Evolutionary conservation across 2,113 vertebrate genomes (phyloP), one percentile per base, ranked within the genome.

Genomic region (Phaethornis superciliosus): DNA sequence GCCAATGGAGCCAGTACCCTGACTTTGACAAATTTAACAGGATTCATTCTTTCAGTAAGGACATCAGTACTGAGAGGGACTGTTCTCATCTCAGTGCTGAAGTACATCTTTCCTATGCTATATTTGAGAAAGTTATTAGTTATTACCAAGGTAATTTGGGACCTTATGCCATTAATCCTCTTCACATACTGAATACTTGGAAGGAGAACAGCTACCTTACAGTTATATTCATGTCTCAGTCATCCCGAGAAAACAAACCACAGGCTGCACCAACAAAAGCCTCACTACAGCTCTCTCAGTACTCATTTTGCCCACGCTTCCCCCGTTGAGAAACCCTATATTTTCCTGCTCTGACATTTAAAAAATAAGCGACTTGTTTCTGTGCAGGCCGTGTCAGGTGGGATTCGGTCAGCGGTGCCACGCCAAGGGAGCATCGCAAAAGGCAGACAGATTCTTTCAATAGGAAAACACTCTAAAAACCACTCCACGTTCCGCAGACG

Each of bases 11-110:
- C 52, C 60, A 89, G 75, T 26, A 88, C 35, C 30, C 56, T 12
- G 72, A 91, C 64, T 93, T 74, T 46, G 59, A 88, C 47, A 88
- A 68, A 80, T 89, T 70, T 82, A 89, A 93, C 28, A 90, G 79
- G 79, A 93, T 96, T 88, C 81, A 56, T 47, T 81, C 59, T 82
- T 93, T 76, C 40, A 33, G 21, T 70, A 64, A 52, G 49, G 85
- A 26, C 78, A 62, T 44, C 37, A 28, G 40, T 15, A 87, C 30
- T 2, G 2, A 89, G 47, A 87, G 32, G 13, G 18, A 52, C 56
- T 23, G 22, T 28, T 77, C 87, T 74, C 81, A 83, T 24, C 71
- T 82, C 60, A n/a, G 37, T 40, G 26, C 30, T 52, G 4, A 69
- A 75, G 49, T 8, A 37, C 21, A 24, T 60, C 20, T 65, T 44